Base-by-base conservation (phyloP, 2,888 invertebrate species). In the Tinea trinotella region DNA sequence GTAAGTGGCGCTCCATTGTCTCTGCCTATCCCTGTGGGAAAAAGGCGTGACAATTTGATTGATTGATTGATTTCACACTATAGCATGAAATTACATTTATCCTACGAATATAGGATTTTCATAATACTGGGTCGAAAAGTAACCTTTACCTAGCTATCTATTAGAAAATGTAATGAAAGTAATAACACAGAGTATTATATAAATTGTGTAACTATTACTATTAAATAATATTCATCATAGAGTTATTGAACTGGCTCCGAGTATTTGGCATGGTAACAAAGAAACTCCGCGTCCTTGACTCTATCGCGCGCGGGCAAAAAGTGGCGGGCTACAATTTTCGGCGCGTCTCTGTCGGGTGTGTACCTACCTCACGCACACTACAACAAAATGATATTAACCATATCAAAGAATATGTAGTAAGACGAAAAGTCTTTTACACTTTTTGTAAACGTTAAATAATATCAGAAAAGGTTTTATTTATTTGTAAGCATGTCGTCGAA, bases 331-430 rank as follows among this genome's bases (percentile, higher is more conserved):
- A 20, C 50, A 24, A 50, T 50, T 50, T 50, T 50, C 48, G 50
- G 50, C 50, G 50, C 46, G 40, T 40, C 40, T 48, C 48, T 6
- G 19, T 13, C 20, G 50, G 50, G 22, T 50, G 50, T 50, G 50
- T 50, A 20, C 24, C 24, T 50, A 20, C 24, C 24, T 24, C 24
- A 50, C 50, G 15, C 24, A 50, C 50, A 50, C 50, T 24, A 24
- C 5, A 24, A 24, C 24, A 9, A 24, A 40, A 4, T 30, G 9
- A 30, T n/a, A 30, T 30, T 40, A 40, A 40, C 13, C n/a, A 40
- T 40, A 15, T 15, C 40, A 40, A 40, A 40, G 40, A 40, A 40
- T 12, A 40, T 2, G 13, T 2, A 40, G 13, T 40, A 7, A 3
- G 7, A n/a, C 2, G 6, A 40, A 30, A 7, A 4, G 30, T n/a